Base-by-base conservation (phyloP, 2,888 invertebrate genomes). In the Pyrrhosoma nymphula region DNA sequence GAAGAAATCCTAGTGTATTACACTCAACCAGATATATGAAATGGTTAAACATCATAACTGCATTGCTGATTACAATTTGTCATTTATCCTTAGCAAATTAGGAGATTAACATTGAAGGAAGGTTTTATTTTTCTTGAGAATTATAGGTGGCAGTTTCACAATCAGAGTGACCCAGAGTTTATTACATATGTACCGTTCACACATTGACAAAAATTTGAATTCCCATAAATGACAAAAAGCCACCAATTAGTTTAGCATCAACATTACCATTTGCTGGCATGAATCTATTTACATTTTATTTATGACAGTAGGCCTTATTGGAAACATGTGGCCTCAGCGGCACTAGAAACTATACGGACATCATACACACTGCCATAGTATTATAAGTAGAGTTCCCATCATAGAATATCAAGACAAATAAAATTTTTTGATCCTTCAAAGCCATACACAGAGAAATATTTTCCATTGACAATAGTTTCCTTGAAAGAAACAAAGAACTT, bases 231-330 rank as follows among this genome's bases (percentile, higher is more conserved):
- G 93, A 93, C 93, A 69, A 93, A 82, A 93, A 93, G 93, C 93
- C 93, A 93, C 93, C 93, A 93, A 93, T 93, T 93, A 93, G 63
- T 69, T 93, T 93, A 75, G 93, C 93, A 93, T 93, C 93, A 93
- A 93, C 93, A 93, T 55, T 69, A 93, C 93, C 93, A 93, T 93
- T 93, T 69, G 93, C 93, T 93, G 93, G 93, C 93, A 93, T 93
- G 93, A 93, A 95, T 95, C 88, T 95, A 95, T 95, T 88, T 93
- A 91, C 88, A 91, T 95, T 93, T 95, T 95, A 88, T 91, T 95
- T 95, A 95, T 95, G 95, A 95, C 95, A 95, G 95, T 96, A 96
- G 96, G 96, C 96, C 96, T 96, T 96, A 95, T 95, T 96, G 96
- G 95, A 96, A 96, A 96, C 96, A 95, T 91, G 95, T 95, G 95